Evolutionary conservation across 1,140 invertebrate genomes (phyloP), one percentile per base, ranked within the genome.

Genomic region (Drosophila subpulchrella): DNA sequence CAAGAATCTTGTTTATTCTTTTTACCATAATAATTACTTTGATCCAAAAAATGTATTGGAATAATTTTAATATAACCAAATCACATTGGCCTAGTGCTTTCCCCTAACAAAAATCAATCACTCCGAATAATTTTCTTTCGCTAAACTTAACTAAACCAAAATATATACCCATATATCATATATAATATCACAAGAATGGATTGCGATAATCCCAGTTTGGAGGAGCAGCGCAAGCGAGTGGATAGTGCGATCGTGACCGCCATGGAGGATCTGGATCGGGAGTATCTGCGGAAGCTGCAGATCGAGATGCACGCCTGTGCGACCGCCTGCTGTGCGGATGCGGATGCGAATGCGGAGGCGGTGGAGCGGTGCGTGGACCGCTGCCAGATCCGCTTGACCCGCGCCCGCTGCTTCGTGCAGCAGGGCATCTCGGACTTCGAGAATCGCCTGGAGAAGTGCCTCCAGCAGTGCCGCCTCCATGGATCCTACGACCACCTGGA

Each of bases 271-370:
- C 92, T 98, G 61, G 97, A 98, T 89, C 94, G 94, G 78, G 94
- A 94, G 61, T 94, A 95, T 93, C 93, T 98, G 39, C 93, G 97
- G 70, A 96, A 95, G 93, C 96, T 98, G 94, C 97, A 98, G 95
- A 96, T 97, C 65, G 94, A 96, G 62, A 98, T 98, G 97, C 96
- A 97, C 84, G 94, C 94, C 70, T 98, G 97, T 94, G 96, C 97
- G 38, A 95, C 96, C 1, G 95, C 94, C 67, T 98, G 97, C 89
- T 98, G 97, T 92, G 95, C 97, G 66, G 95, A 97, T 91, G 92
- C 92, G 46, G 92, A 93, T 12, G 93, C 93, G 1, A 95, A 95
- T 4, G 93, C 97, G 54, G 95, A 97, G 78, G 93, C 95, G 81
- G 95, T 97, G 3, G 96, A 98, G 77, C 93, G 93, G 13, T 98